Evolutionary conservation across 2,797 vertebrate genomes (phyloP).

Genomic region (Tachyglossus aculeatus): DNA sequence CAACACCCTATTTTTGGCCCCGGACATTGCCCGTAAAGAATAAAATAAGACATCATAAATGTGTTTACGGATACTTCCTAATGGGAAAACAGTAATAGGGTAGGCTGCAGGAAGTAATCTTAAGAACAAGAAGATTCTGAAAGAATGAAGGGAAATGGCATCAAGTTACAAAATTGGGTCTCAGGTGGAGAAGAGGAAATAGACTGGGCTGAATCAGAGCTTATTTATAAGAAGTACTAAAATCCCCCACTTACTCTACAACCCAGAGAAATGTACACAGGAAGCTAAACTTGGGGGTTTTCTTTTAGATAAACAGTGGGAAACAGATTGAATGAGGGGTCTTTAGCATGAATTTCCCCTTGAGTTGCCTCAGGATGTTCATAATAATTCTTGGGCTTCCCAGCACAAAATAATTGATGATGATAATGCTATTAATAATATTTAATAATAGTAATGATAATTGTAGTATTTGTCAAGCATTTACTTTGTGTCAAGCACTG

Average conservation of each 20-base stretch:
- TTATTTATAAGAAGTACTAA: constrained; percentile 11
- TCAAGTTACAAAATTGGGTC: constrained; percentile 27
- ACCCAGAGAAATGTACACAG: neutral
- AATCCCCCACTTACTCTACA: constrained; percentile 21
- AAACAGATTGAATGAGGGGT: too few relatives aligned
- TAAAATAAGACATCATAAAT: constrained; percentile 13
- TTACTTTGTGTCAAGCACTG: too few relatives aligned
- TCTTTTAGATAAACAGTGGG: too few relatives aligned
- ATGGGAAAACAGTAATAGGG: neutral
- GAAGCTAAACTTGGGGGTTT: too few relatives aligned
- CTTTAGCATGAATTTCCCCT: too few relatives aligned
- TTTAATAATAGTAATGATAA: too few relatives aligned
- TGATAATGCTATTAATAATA: too few relatives aligned
- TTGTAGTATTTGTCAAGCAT: too few relatives aligned
- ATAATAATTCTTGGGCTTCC: too few relatives aligned
- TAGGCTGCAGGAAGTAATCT: constrained; percentile 40
- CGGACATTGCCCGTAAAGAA: constrained; percentile 43
- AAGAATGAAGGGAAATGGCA: constrained; percentile 53
- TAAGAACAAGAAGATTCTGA: neutral
- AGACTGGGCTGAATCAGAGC: constrained; percentile 7
- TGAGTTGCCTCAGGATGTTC: too few relatives aligned
- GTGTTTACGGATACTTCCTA: neutral
- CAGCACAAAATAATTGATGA: too few relatives aligned
- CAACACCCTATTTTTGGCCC: constrained; percentile 32
- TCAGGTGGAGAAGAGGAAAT: constrained; percentile 41